phyloP scores from a whole-genome alignment of 2,797 vertebrate genomes.

The Apodemus agrarius region DNA sequence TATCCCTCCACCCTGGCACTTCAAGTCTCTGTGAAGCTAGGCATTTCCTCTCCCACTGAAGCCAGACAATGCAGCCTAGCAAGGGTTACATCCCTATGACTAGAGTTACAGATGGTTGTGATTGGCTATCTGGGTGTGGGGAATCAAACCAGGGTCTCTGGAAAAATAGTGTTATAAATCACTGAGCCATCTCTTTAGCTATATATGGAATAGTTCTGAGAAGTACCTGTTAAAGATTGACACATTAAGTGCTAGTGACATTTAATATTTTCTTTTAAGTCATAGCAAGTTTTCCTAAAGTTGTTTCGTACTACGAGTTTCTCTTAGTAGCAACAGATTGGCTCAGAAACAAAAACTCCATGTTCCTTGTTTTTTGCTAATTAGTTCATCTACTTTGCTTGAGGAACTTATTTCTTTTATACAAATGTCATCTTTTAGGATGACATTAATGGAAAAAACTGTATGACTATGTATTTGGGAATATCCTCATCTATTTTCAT shows the following conservation, averaged over 20 bases:
- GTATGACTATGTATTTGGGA: background rate
- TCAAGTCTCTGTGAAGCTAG: background rate
- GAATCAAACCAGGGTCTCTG: background rate
- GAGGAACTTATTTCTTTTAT: background rate
- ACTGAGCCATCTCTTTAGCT: background rate
- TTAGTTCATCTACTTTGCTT: background rate
- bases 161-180: background rate
- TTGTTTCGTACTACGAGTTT: background rate
- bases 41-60: background rate
- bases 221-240: background rate
- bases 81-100: background rate
- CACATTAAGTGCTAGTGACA: background rate
- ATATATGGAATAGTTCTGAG: background rate
- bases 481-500: background rate
- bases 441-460: background rate
- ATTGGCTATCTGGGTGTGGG: background rate
- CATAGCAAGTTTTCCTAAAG: constrained; percentile 13
- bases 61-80: background rate
- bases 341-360: constrained; percentile 6
- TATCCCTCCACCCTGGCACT: background rate
- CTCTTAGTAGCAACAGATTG: background rate
- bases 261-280: constrained; percentile 28
- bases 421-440: background rate
- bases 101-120: background rate
- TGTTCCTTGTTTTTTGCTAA: background rate